These are phyloP conservation scores for Distichodus sexfasciatus DNA, from an alignment of 2,797 vertebrate genomes.

Conservation along the genomic window DNA sequence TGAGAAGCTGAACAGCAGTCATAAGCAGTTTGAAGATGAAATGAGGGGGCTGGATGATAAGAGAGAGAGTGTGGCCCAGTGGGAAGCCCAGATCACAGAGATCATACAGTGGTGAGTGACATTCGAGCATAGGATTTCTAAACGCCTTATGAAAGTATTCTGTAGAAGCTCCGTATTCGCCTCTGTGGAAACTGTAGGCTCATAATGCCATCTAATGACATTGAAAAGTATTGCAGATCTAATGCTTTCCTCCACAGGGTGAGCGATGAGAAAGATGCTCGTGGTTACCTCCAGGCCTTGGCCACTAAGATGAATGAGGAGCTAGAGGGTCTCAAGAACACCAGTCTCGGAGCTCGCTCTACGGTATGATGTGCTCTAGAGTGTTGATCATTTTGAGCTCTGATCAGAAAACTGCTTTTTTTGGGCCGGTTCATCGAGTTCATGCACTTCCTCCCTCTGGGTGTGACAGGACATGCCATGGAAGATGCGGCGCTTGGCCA, in stretches of 20 bases:
- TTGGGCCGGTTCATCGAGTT: no score
- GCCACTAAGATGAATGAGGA: slow-evolving; percentile 99
- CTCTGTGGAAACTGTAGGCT: not conserved
- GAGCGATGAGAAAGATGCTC: slow-evolving; percentile 97
- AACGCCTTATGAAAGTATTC: not conserved
- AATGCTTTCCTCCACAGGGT: slow-evolving; percentile 75
- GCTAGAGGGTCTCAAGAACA: slow-evolving; percentile 89
- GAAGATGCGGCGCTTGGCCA: slow-evolving; percentile 97
- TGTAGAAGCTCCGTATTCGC: not conserved
- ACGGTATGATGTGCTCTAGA: slow-evolving; percentile 74
- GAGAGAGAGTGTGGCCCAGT: slow-evolving; percentile 96
- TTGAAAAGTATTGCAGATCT: not conserved
- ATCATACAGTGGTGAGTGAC: slow-evolving; percentile 96
- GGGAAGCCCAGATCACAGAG: slow-evolving; percentile 99
- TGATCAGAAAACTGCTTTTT: no score
- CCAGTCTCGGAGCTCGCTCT: slow-evolving; percentile 89
- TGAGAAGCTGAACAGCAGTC: slow-evolving; percentile 83
- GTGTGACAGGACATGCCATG: slow-evolving; percentile 93
- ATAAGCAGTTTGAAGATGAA: slow-evolving; percentile 93
- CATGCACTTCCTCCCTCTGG: no score
- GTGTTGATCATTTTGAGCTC: not conserved
- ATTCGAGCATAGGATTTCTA: not conserved
- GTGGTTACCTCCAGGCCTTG: slow-evolving; percentile 96
- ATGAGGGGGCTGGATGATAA: slow-evolving; percentile 94
- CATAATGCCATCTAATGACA: slow-evolving; percentile 9